Conservation (phyloP, 2,113 vertebrate species). For the Corvus cornix region DNA sequence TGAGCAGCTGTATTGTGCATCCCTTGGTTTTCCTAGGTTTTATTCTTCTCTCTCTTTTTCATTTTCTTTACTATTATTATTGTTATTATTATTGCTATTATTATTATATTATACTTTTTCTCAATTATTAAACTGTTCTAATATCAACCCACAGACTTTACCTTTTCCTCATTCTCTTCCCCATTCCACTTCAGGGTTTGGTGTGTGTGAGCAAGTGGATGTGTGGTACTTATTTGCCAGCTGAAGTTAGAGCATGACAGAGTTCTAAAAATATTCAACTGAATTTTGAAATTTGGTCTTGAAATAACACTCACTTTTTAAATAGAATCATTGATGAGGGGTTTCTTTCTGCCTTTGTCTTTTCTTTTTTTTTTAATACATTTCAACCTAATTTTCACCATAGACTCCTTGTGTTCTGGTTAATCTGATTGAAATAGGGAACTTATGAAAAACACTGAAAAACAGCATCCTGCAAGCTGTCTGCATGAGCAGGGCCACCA, state of each 20-base stretch:
- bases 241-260: not conserved
- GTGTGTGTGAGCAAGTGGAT: rapidly evolving
- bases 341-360: not conserved
- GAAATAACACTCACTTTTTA: not conserved
- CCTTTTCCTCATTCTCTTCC: not conserved
- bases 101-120: not conserved
- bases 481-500: rapidly evolving
- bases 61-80: not conserved
- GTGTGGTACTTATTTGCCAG: not conserved
- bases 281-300: not conserved
- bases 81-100: not conserved
- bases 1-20: not conserved
- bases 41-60: not conserved
- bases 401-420: not conserved
- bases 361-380: not conserved
- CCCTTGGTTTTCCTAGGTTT: not conserved
- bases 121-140: not conserved
- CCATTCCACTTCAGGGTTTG: not conserved
- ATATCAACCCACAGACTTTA: not conserved
- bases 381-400: not conserved
- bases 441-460: not conserved
- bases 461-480: not conserved
- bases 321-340: not conserved
- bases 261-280: not conserved
- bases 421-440: not conserved